phyloP scores from a whole-genome alignment of 2,797 vertebrate species.

The Peromyscus melanophrys region DNA sequence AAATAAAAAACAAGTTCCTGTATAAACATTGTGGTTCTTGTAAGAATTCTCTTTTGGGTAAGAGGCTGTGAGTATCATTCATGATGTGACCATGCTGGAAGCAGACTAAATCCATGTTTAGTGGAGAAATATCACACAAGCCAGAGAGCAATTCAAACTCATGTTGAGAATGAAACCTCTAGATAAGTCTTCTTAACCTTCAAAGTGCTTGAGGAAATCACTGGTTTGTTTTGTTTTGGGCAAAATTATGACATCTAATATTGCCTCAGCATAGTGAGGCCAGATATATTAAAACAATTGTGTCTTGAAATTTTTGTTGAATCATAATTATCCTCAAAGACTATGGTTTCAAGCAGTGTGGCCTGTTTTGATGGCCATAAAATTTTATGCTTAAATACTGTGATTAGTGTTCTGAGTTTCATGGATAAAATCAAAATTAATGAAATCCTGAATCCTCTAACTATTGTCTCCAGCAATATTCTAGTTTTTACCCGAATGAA shows the following conservation, averaged over 20 bases:
- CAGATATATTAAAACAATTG: not conserved
- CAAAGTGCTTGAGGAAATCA: not conserved
- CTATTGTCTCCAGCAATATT: not conserved
- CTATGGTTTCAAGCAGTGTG: not conserved
- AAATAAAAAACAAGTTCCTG: not conserved
- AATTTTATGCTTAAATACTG: not conserved
- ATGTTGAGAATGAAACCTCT: not conserved
- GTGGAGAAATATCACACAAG: not conserved
- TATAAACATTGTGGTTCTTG: not conserved
- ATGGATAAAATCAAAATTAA: conserved; percentile 9
- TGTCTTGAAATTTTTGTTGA: not conserved
- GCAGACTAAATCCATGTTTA: not conserved
- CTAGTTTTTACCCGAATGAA: not conserved
- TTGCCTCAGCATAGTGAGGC: not conserved
- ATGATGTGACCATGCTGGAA: not conserved
- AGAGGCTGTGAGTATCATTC: not conserved
- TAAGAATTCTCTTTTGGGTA: not conserved
- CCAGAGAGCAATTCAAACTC: not conserved
- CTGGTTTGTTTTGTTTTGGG: not conserved
- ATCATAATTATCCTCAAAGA: not conserved
- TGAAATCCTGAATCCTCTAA: conserved; percentile 17
- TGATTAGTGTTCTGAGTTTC: not conserved
- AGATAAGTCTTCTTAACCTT: not conserved
- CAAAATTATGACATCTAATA: not conserved
- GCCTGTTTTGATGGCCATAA: not conserved